Base-by-base conservation (phyloP, 2,888 invertebrate genomes). In the Sepiola atlantica region DNA sequence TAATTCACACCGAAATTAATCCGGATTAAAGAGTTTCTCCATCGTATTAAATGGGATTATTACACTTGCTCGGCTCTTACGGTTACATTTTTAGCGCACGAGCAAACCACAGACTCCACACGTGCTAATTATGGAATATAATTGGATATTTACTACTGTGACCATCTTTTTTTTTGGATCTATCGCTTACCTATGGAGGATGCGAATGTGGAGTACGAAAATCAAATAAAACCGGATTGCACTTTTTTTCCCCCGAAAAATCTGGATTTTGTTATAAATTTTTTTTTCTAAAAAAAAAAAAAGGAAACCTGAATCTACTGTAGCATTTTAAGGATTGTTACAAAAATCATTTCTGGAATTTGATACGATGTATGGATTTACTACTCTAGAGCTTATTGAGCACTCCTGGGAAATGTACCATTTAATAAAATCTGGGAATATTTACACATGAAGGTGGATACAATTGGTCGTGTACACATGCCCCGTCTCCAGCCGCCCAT, bases 401-500 rank as follows among this genome's bases (percentile, higher is more conserved):
- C 45, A 92, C 54, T 91, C 92, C 92, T 92, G 92, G 92, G 92
- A 92, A 45, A 55, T 92, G 92, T 92, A 92, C 92, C 92, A 92
- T 92, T 92, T 45, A 55, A 55, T 45, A 45, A 92, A 92, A n/a
- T 55, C 92, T 92, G 92, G 92, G 92, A 92, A 55, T 55, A 55
- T 92, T 92, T 92, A 92, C 92, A 90, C n/a, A 91, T 92, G 92
- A 45, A 92, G 92, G 92, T 92, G 92, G 92, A 92, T 54, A n/a
- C 77, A 77, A 77, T 32, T 77, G 77, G 77, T 77, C n/a, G 77
- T 77, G 77, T 77, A 77, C 77, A 45, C 45, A 45, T n/a, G 77
- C 92, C 24, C 28, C 92, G 35, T 45, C 92, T 45, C 10, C 92
- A 92, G 54, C 45, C n/a, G 92, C 54, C 55, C 54, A 55, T 92